Evolutionary conservation across 1,140 invertebrate genomes (phyloP), one percentile per base, ranked within the genome.

Genomic region (Anastatus disparis): DNA sequence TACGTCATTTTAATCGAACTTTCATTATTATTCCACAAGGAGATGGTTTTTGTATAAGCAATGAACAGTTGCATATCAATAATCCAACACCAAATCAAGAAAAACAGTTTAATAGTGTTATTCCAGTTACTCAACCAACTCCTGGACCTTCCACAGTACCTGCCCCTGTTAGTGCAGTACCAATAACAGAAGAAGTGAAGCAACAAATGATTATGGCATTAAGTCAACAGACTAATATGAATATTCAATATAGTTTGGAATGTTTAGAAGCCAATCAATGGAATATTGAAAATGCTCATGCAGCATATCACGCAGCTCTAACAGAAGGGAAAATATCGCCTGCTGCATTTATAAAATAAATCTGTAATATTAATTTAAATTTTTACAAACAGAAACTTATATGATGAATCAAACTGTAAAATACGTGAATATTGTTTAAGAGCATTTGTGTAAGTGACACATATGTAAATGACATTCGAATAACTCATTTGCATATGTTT

Each of bases 251-350:
- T 92, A 93, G 94, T 52, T 88, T 76, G 74, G 96, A 94, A 81
- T 97, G 96, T 80, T 86, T 97, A 24, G 89, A 93, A 84, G 93
- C 97, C 81, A 94, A 93, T 12, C 88, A 90, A 20, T 97, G 95
- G 94, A 90, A 96, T 79, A 93, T 90, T 74, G 88, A 93, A 69
- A 88, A 90, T 76, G 93, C 95, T 6, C 82, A 91, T 0, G 86
- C 89, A 52, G 91, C 93, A 6, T 97, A 97, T 82, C 89, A 90
- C 48, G 89, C 93, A 77, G 89, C 96, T 1, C 90, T 93, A 48
- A 90, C 90, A 61, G 88, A 89, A 76, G 91, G 91, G 29, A 89
- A 90, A 82, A 92, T 95, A 84, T 93, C 94, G n/a, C 84, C 90
- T 0, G 92, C 93, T 79, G 94, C 93, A 31, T 95, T 95, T 86